Base-by-base conservation (phyloP, 2,113 vertebrate species). In the Tauraco erythrolophus region DNA sequence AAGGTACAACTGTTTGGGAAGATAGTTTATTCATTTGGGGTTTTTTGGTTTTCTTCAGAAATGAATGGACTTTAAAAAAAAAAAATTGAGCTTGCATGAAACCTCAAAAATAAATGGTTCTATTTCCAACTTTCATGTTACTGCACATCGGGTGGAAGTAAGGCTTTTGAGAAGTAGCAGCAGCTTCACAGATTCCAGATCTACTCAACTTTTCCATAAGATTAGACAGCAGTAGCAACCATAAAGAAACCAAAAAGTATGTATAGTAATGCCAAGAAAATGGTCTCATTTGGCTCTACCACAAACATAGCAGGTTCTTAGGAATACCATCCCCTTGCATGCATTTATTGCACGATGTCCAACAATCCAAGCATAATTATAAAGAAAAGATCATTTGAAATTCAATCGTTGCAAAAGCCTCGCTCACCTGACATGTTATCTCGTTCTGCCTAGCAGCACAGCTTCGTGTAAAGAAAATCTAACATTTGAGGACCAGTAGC, bases 401-500 rank as follows among this genome's bases (percentile, higher is more conserved):
- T 71, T n/a, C 61, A 83, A 1, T 21, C 39, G 27, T 19, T 48
- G 18, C 41, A 75, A 46, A 70, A 82, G 25, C 35, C 18, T 43
- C 9, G 19, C 43, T 69, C 3, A 1, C n/a, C 51, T 77, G 62
- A 48, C 33, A 19, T 0, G 1, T n/a, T 7, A 48, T 13, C 33
- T 62, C 0, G 0, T 57, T 72, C 31, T 60, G 28, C 58, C 64
- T 51, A 23, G 25, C 53, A 88, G 91, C 66, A 53, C 2, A 39
- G 50, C n/a, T 64, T 48, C 1, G 0, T 14, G 21, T 30, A 9
- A 64, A 76, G 31, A 65, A 86, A 45, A 69, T 4, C 7, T 12
- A 37, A 51, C 23, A 28, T 56, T 14, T 19, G 23, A 92, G 43
- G 21, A 62, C 13, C 1, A 39, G 13, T 19, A 46, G 23, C 39